These are phyloP conservation scores for Pangasius djambal DNA, from an alignment of 2,797 vertebrate species.

Conservation along the genomic window DNA sequence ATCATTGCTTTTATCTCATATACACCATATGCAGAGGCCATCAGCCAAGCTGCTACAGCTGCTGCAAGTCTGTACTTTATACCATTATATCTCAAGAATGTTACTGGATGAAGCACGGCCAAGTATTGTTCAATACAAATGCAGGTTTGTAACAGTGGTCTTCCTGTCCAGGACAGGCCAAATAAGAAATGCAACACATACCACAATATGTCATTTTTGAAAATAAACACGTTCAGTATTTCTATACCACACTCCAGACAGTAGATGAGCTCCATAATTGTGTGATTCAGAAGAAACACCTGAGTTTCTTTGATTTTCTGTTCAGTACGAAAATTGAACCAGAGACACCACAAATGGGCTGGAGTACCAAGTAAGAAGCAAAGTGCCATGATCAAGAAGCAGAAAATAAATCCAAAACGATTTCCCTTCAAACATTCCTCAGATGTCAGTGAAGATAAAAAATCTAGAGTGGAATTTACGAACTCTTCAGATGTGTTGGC, in stretches of 20 bases:
- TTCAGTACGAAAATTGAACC: not conserved
- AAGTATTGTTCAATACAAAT: constrained; percentile 35
- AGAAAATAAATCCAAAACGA: not conserved
- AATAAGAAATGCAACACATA: not conserved
- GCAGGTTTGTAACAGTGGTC: constrained; percentile 24
- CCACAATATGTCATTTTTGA: not conserved
- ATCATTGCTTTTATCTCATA: accelerated
- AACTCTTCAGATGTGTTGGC: not conserved
- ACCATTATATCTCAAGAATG: not conserved
- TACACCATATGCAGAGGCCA: not conserved
- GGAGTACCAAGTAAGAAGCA: not conserved
- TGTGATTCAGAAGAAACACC: not conserved
- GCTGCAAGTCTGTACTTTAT: constrained; percentile 16
- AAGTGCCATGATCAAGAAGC: not conserved
- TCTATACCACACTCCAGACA: not conserved
- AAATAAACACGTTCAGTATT: not conserved
- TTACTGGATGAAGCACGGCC: constrained; percentile 19
- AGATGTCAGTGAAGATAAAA: not conserved
- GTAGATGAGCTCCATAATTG: not conserved
- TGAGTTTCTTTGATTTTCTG: not conserved
- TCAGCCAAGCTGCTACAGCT: not conserved
- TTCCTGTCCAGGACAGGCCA: constrained; percentile 4
- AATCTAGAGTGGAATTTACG: not conserved
- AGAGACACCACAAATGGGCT: constrained; percentile 22
- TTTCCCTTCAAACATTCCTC: not conserved